These are phyloP conservation scores for Ceramica pisi DNA, from an alignment of 2,888 invertebrate genomes.

Conservation along the genomic window DNA sequence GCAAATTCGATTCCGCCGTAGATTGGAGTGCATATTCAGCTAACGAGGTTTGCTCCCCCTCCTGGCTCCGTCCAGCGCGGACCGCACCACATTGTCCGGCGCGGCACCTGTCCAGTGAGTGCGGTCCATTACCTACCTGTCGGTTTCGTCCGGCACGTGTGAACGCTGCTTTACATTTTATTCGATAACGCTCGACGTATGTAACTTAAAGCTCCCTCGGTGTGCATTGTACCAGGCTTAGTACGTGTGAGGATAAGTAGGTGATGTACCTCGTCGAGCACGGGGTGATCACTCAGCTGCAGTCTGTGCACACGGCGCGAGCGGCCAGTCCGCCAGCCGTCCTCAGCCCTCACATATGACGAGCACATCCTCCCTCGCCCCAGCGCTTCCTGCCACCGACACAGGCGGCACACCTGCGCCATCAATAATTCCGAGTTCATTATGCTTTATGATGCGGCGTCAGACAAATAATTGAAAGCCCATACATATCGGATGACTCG, in stretches of 20 bases:
- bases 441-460: constrained; percentile 60
- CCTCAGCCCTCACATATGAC: not conserved
- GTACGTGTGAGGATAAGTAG: not conserved
- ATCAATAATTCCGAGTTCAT: constrained; percentile 63
- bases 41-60: constrained; percentile 80
- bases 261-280: too few species aligned
- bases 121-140: constrained; percentile 6
- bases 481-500: constrained; percentile 66
- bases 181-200: not conserved
- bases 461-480: constrained; percentile 65
- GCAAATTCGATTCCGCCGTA: constrained; percentile 86
- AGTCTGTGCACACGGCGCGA: too few species aligned
- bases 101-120: constrained; percentile 30
- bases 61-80: constrained; percentile 30
- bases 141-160: not conserved
- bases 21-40: constrained; percentile 89
- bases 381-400: constrained; percentile 36
- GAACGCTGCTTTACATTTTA: constrained; percentile 15
- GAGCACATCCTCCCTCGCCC: constrained; percentile 17
- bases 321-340: too few species aligned
- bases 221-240: not conserved
- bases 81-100: constrained; percentile 34
- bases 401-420: constrained; percentile 51
- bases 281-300: too few species aligned
- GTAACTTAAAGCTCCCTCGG: not conserved